Percentiles rank a stretch among this genome's conserved stretches.
phyloP scores from a whole-genome alignment of 2,797 vertebrate genomes.

The Crax fasciolata region DNA sequence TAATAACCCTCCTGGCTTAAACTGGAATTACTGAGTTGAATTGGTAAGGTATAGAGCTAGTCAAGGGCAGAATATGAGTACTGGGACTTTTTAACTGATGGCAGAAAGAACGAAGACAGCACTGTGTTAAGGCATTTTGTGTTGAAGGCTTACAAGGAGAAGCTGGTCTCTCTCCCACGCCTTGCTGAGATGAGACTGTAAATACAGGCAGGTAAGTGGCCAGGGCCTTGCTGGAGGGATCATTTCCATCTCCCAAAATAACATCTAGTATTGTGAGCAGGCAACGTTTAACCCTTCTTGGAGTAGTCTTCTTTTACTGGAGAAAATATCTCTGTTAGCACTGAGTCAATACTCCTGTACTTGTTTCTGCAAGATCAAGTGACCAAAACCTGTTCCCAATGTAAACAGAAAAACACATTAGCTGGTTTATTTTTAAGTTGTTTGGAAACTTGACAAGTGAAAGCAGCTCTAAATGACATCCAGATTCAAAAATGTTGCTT shows the following conservation, averaged over 20 bases:
- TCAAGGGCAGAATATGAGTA: not conserved
- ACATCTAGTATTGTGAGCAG: not conserved
- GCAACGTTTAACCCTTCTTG: not conserved
- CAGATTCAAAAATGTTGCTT: not conserved
- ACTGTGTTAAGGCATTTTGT: not conserved
- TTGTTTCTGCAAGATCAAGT: not conserved
- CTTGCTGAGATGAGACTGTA: not conserved
- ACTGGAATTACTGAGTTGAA: not conserved
- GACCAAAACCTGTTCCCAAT: not conserved
- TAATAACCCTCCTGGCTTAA: not conserved
- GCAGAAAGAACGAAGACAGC: not conserved
- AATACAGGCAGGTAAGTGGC: not conserved
- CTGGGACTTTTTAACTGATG: not conserved
- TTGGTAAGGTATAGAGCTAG: not conserved
- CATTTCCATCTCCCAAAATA: not conserved
- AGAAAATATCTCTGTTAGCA: not conserved
- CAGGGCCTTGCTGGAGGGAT: not conserved
- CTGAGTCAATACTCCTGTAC: rapidly evolving
- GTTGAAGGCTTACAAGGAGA: not conserved
- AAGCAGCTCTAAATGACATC: slow-evolving; percentile 35
- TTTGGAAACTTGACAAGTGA: slow-evolving; percentile 55
- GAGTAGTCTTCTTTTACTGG: not conserved
- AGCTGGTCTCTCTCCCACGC: not conserved
- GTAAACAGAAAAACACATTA: slow-evolving; percentile 11
- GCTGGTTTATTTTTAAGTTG: slow-evolving; percentile 35